Evolutionary conservation across 1,140 invertebrate genomes (phyloP).

Genomic region (Calliphora vicina): DNA sequence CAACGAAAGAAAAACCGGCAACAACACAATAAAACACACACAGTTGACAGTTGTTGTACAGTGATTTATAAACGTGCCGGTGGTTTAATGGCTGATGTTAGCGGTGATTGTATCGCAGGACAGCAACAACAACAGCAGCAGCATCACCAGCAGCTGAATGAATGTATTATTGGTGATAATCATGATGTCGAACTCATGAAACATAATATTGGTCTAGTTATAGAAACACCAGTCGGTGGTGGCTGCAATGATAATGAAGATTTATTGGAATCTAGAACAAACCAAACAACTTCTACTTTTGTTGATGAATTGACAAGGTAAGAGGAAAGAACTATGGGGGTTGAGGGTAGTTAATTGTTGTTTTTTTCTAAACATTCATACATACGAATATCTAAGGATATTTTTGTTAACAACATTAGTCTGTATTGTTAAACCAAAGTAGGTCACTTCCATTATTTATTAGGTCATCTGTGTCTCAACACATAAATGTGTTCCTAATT

Average conservation of each 20-base stretch:
- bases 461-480: too few relatives aligned
- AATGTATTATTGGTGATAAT: neutral
- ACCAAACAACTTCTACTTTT: neutral
- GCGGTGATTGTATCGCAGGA: neutral
- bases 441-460: too few relatives aligned
- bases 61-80: slow-evolving; percentile 23
- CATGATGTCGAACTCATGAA: neutral
- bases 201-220: neutral
- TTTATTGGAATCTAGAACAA: neutral
- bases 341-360: too few relatives aligned
- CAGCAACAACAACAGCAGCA: neutral
- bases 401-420: neutral
- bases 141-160: neutral
- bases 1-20: neutral
- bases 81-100: slow-evolving; percentile 3
- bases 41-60: neutral
- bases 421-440: too few relatives aligned
- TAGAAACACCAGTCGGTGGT: neutral
- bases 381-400: too few relatives aligned
- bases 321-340: neutral
- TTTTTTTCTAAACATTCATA: neutral
- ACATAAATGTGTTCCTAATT: too few relatives aligned
- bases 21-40: neutral
- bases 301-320: neutral
- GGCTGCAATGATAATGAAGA: neutral